These are phyloP conservation scores for Zoroaster sp. DNA, from an alignment of 53 echinoderm and acorn worm species.

Conservation along the genomic window DNA sequence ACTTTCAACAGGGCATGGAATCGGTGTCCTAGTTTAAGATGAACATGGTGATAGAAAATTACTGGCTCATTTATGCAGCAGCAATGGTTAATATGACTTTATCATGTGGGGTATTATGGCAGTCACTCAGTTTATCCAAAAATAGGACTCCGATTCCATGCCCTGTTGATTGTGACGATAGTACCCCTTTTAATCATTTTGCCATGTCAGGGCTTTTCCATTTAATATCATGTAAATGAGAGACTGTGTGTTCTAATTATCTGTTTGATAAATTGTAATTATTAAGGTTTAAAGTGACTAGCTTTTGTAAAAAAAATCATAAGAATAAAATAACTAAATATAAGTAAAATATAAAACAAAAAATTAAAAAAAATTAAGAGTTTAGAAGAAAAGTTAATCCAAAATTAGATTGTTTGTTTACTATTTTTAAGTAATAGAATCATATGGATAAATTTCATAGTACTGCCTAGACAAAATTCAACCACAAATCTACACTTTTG, in stretches of 20 bases:
- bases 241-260: not conserved
- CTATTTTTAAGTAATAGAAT: not conserved
- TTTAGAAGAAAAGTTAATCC: not conserved
- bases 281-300: slow-evolving; percentile 13
- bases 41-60: too few relatives aligned
- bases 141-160: too few relatives aligned
- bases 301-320: slow-evolving; percentile 23
- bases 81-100: too few relatives aligned
- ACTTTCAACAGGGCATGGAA: too few relatives aligned
- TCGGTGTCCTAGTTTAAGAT: too few relatives aligned
- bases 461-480: not conserved
- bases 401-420: slow-evolving; percentile 16
- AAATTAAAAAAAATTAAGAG: not conserved
- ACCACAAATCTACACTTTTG: too few relatives aligned
- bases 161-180: too few relatives aligned
- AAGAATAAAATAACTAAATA: not conserved
- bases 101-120: too few relatives aligned
- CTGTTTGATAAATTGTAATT: not conserved
- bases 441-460: not conserved
- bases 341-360: not conserved
- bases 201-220: not conserved
- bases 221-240: too few relatives aligned
- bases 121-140: too few relatives aligned
- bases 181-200: too few relatives aligned
- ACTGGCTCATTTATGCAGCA: too few relatives aligned